phyloP scores from a whole-genome alignment of 2,113 vertebrate species.

The Leiothrix lutea region DNA sequence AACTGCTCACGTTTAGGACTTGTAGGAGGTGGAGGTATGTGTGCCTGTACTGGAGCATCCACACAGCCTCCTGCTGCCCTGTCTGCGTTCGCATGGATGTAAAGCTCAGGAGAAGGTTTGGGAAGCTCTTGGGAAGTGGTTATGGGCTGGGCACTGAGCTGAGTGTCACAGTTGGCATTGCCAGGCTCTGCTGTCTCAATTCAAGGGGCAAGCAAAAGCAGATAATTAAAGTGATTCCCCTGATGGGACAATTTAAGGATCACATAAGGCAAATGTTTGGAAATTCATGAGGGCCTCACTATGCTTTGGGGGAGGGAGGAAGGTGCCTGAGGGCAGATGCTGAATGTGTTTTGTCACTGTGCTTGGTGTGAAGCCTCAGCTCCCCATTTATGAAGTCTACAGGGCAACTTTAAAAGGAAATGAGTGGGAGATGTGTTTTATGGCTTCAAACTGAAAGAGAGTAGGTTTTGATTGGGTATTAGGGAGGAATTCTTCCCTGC shows the following conservation, averaged over 20 bases:
- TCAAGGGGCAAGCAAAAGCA: background rate
- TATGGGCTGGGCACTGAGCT: background rate
- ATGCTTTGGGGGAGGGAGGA: background rate
- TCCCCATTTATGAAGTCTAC: background rate
- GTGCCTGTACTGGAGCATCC: background rate
- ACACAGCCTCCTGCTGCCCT: background rate
- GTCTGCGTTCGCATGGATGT: rapidly evolving
- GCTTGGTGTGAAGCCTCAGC: background rate
- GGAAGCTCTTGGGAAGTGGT: background rate
- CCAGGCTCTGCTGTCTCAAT: background rate
- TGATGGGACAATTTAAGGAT: background rate
- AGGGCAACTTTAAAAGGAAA: background rate
- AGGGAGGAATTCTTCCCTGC: background rate
- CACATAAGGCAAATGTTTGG: background rate
- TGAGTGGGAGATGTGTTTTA: background rate
- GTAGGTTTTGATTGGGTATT: background rate
- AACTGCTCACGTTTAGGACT: background rate
- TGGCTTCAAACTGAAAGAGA: background rate
- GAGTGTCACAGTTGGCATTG: rapidly evolving
- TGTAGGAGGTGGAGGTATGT: background rate
- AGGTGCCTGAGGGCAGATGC: rapidly evolving
- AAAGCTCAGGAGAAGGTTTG: background rate
- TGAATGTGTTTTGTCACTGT: background rate
- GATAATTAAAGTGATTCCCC: background rate
- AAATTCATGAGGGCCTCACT: rapidly evolving